Evolutionary conservation across 2,797 vertebrate species (phyloP), one percentile per base, ranked within the genome.

Genomic region (Sitta carolinensis): DNA sequence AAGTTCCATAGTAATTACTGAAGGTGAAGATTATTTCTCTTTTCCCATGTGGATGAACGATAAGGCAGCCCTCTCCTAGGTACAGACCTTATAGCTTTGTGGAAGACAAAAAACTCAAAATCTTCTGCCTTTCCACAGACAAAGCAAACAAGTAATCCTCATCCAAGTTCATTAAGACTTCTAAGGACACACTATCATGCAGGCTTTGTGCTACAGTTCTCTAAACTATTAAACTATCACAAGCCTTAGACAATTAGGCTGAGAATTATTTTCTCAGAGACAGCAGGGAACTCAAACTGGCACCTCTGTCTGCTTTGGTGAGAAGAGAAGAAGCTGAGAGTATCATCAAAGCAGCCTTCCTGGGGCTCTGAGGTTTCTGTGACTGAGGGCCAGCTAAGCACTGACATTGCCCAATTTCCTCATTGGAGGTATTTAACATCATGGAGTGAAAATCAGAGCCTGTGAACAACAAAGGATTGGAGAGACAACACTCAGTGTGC

Each of bases 391-490:
- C 61, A 84, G 29, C 57, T 63, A 51, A 57, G 61, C 32, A 13
- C 43, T 88, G 27, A 27, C 42, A 76, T 87, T 84, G 81, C 92
- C 36, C 48, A 78, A 75, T 84, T 84, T 96, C 77, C 77, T 96
- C 66, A 69, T 52, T 52, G 48, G 59, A 94, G 63, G 66, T 92
- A 92, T 67, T 94, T 87, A 90, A 69, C 72, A 34, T 89, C 32
- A 14, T 48, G 48, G 18, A 30, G 81, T 66, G 63, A 73, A 79
- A 96, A 92, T 79, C 66, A 92, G 92, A 87, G 84, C 52, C 76
- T 89, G 58, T n/a, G 59, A 78, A 91, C 85, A 93, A 86, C 90
- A 95, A 95, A 93, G 48, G 18, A 57, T 91, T 96, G 95, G 90
- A 95, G 45, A 91, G 66, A 93, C 94, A 95, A 87, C 62, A 96